Percentiles rank a stretch among this genome's conserved stretches.
These are phyloP conservation scores for Apteryx mantelli DNA, from an alignment of 2,113 vertebrate species.

Conservation along the genomic window DNA sequence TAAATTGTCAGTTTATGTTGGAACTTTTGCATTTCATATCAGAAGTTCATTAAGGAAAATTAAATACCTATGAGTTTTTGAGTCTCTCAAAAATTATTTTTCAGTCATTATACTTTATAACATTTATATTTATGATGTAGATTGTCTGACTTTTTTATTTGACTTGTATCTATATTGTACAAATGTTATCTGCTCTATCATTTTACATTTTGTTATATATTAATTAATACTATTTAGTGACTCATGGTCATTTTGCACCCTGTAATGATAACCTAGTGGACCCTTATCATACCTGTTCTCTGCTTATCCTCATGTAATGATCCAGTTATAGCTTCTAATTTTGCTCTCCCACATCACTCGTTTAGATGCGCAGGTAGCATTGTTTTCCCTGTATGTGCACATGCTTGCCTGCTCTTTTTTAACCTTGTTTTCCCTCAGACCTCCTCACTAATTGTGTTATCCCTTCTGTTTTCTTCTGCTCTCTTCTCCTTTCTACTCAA, in stretches of 20 bases:
- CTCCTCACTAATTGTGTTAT: conserved; percentile 84
- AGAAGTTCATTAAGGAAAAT: background rate
- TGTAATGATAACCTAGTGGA: background rate
- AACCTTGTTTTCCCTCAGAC: conserved; percentile 77
- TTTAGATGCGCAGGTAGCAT: background rate
- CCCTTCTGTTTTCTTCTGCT: conserved; percentile 81
- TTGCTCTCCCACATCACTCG: conserved; percentile 26
- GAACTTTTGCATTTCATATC: background rate
- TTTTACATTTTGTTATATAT: background rate
- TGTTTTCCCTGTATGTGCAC: conserved; percentile 72
- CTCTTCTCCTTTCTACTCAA: conserved; percentile 85
- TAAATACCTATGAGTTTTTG: background rate
- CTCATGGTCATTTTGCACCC: background rate
- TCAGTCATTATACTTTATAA: background rate
- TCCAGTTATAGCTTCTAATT: conserved; percentile 52
- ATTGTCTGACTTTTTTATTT: background rate
- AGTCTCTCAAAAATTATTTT: background rate
- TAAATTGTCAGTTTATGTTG: background rate
- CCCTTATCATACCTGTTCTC: conserved; percentile 47
- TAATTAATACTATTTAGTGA: background rate
- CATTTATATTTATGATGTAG: background rate
- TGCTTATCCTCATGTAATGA: conserved; percentile 47
- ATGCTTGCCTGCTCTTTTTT: conserved; percentile 65
- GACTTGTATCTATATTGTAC: background rate
- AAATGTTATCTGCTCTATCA: background rate